These are phyloP conservation scores for Rhogogaster chlorosoma DNA, from an alignment of 2,888 invertebrate genomes.

Conservation along the genomic window DNA sequence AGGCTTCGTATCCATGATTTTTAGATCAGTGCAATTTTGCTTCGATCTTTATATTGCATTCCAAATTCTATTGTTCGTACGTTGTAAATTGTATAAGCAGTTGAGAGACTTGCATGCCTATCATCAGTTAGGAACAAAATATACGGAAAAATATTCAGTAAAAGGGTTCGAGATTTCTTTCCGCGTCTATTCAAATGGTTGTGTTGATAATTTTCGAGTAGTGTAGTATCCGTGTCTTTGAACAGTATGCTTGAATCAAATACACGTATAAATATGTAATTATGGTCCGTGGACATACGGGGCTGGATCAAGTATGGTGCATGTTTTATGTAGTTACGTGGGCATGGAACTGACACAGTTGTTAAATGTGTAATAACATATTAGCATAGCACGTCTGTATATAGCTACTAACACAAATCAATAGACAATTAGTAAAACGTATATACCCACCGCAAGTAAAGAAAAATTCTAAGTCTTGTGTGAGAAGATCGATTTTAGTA, in stretches of 20 bases:
- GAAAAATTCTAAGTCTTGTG: neutral
- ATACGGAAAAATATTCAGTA: neutral
- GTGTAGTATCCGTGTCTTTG: neutral
- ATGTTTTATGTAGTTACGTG: conserved; percentile 4
- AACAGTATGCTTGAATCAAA: neutral
- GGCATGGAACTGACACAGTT: conserved; percentile 14
- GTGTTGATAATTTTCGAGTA: neutral
- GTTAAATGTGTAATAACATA: conserved; percentile 11
- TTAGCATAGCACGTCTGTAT: neutral
- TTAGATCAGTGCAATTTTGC: neutral
- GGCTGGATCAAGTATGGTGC: neutral
- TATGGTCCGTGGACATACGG: neutral
- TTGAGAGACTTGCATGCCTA: neutral
- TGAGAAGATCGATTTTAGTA: neutral
- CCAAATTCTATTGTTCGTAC: neutral
- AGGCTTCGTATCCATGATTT: neutral
- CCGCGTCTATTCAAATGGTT: neutral
- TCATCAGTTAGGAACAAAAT: neutral
- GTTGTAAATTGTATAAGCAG: neutral
- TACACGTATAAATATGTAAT: neutral
- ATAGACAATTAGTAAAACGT: neutral
- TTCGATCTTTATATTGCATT: neutral
- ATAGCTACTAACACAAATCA: neutral
- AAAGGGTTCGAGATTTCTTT: neutral
- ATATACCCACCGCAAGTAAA: neutral